Evolutionary conservation across 2,113 vertebrate species (phyloP), one percentile per base, ranked within the genome.

Genomic region (Capreolus pygargus): DNA sequence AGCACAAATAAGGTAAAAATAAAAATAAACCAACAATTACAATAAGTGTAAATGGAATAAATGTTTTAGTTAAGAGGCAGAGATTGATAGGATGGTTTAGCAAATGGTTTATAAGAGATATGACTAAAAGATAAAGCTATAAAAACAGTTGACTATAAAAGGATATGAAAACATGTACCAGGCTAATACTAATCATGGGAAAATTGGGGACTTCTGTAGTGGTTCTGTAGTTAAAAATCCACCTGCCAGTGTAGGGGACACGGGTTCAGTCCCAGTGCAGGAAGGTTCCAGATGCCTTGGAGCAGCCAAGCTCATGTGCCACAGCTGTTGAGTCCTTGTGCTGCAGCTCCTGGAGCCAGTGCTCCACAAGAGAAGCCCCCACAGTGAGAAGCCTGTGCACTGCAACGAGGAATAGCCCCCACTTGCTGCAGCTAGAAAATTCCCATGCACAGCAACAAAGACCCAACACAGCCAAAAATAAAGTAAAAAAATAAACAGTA

Each of bases 1-100:
- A 64, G 28, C 23, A 57, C 21, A 76, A 64, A 58, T 79, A 84
- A 79, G 74, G 30, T 45, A 52, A 82, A 92, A 95, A 15, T 45
- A 60, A 84, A 54, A 81, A 85, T 50, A 79, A 7, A 60, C 82
- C 45, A 89, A 15, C 12, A 93, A 8, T 86, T 86, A 55, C 27
- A 94, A 57, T 94, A 96, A 94, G 74, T 93, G 13, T 94, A 85
- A 96, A 58, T 88, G 57, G 70, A 36, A 15, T 88, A 67, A 91
- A 54, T 92, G 45, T 36, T 81, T n/a, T 78, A 61, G 36, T 81
- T 97, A 93, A 88, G 92, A 90, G 45, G 47, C 67, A 95, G 39
- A 88, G 16, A 91, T 60, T 79, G 25, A 85, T 47, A 79, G 10
- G 17, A 67, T 78, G 47, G 47, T 70, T 11, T n/a, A 33, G 4